phyloP scores from a whole-genome alignment of 2,113 vertebrate genomes.

The Gymnarchus niloticus region DNA sequence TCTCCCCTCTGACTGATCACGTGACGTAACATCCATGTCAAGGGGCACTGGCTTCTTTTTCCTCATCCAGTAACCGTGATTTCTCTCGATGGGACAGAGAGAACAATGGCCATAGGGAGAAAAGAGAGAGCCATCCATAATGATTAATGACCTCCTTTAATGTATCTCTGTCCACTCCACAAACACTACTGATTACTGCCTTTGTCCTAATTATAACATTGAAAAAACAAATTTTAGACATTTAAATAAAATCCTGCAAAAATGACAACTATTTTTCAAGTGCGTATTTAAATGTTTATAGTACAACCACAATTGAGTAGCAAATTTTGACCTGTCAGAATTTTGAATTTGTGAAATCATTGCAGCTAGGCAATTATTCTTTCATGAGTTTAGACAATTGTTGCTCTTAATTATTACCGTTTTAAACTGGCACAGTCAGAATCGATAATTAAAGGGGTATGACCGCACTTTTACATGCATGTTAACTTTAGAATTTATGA shows the following conservation, averaged over 20 bases:
- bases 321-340: not conserved
- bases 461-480: not conserved
- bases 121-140: not conserved
- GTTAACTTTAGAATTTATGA: not conserved
- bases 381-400: not conserved
- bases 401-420: not conserved
- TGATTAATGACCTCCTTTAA: not conserved
- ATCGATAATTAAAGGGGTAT: not conserved
- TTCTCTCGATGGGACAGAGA: not conserved
- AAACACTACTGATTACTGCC: not conserved
- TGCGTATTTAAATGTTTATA: not conserved
- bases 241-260: not conserved
- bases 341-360: not conserved
- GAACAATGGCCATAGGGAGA: not conserved
- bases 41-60: slow-evolving; percentile 16
- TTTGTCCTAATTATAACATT: slow-evolving; percentile 4
- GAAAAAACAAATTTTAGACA: not conserved
- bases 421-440: not conserved
- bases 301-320: not conserved
- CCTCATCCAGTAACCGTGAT: not conserved
- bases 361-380: not conserved
- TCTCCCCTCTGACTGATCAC: slow-evolving; percentile 38
- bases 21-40: slow-evolving; percentile 30
- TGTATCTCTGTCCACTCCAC: not conserved
- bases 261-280: not conserved